Base-by-base conservation (phyloP, 2,797 vertebrate genomes). In the Lagocephalus sceleratus region DNA sequence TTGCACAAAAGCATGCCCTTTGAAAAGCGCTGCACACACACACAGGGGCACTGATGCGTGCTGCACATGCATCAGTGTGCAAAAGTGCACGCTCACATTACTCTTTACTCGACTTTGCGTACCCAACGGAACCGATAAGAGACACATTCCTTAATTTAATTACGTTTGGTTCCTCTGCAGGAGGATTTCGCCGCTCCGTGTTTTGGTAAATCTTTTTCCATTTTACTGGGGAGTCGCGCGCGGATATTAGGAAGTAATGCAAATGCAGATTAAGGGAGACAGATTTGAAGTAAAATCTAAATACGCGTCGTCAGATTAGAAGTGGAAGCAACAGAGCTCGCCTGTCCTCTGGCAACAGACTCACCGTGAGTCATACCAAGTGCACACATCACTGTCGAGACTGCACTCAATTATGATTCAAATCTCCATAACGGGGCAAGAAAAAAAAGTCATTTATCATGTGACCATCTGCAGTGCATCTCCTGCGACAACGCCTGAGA, bases 361-460 rank as follows among this genome's bases (percentile, higher is more conserved):
- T 82, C 81, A 79, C 70, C 67, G 63, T 88, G 85, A 88, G 68
- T 88, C 85, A 88, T 64, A 81, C 53, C 78, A 65, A 82, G 76
- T 68, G 76, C 75, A 69, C 82, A 71, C 84, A 82, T 85, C 75
- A 76, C 73, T 84, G 83, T 82, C 71, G 84, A 89, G 82, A 82
- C 26, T 3, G 26, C 78, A 79, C 83, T 87, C 86, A 75, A 85
- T 89, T 87, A 88, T 78, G 77, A 88, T 81, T 86, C 80, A 86
- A 86, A 87, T 88, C 84, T 86, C 78, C 86, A 87, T 87, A 87
- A 85, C 77, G 75, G 79, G 73, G 79, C 79, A 85, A 35, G 10
- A 87, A 87, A 86, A 87, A 87, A 86, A 86, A 87, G 76, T 71
- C 76, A 80, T 83, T 79, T 77, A 86, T 86, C 88, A 88, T 85